Base-by-base conservation (phyloP, 2,888 invertebrate species). In the Hemaris fuciformis region DNA sequence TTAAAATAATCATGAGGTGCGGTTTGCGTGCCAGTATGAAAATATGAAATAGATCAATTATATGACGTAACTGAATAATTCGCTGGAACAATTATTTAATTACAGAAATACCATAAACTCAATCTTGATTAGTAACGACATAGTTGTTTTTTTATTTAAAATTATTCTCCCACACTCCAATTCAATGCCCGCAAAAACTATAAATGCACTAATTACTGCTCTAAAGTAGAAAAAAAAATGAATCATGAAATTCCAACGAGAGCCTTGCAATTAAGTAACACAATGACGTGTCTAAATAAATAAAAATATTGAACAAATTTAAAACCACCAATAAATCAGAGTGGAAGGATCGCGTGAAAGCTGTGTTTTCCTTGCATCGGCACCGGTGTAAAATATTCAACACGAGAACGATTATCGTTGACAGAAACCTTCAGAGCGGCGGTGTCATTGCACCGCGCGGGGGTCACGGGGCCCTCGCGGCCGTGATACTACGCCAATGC, bases 391-490 rank as follows among this genome's bases (percentile, higher is more conserved):
- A 53, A 53, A 31, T 53, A 53, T 53, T 53, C 53, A 53, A 53
- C 53, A 53, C 31, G 53, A 53, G 10, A 18, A 18, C 53, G 15
- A 27, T 48, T 48, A 53, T 53, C 8, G 31, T 27, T 53, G 27
- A 53, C 53, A 53, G 53, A 53, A 53, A 53, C 53, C 53, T 53
- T 53, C 53, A 53, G 53, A 25, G 23, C 46, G 46, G 15, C 53
- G 31, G 18, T 53, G 53, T 18, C 53, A 53, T 31, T 53, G 53
- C 53, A 53, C 53, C 53, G 22, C 6, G n/a, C 15, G 15, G n/a
- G 48, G 48, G 48, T 48, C 48, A 48, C 15, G 48, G 27, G 27
- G 48, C 25, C 27, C 15, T n/a, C n/a, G 25, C 25, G 48, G 15
- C 48, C 27, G 15, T 48, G n/a, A 48, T 15, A 48, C 15, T 48